A percentile compares a stretch with the other conserved stretches of the same genome.
Evolutionary conservation across 2,113 vertebrate genomes (phyloP).

Genomic region (Platycercus adscitus): DNA sequence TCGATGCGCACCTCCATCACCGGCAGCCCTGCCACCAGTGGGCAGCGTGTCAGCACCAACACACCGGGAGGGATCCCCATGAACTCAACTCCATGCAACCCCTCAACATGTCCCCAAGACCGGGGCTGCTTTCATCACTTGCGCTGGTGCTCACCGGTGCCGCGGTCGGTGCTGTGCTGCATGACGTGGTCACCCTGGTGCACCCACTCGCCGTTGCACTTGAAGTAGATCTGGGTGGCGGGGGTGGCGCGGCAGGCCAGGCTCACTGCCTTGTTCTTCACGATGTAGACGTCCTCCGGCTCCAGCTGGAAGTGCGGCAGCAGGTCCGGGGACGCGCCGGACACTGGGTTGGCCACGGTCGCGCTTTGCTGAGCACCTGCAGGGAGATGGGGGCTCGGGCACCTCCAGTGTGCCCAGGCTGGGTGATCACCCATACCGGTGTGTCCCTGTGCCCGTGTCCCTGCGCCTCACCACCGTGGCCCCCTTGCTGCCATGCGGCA

Average conservation of each 20-base stretch:
- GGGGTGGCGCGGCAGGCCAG: slow-evolving; percentile 93
- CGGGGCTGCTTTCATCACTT: fast-evolving
- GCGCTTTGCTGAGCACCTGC: slow-evolving; percentile 90
- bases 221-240: slow-evolving; percentile 99
- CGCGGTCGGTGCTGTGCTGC: slow-evolving; percentile 84
- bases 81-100: not conserved
- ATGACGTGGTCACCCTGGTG: slow-evolving; percentile 94
- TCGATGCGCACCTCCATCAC: slow-evolving; percentile 96
- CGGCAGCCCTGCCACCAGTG: slow-evolving; percentile 82
- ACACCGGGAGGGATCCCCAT: fast-evolving
- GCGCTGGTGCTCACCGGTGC: slow-evolving; percentile 80
- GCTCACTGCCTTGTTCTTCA: slow-evolving; percentile 97
- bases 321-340: slow-evolving; percentile 84
- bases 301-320: slow-evolving; percentile 96
- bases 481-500: fast-evolving
- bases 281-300: slow-evolving; percentile 92
- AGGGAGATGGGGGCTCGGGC: not conserved
- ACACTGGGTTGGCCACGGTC: slow-evolving; percentile 83
- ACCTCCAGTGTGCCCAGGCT: not conserved
- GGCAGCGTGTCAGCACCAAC: not conserved
- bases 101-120: fast-evolving
- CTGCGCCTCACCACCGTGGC: fast-evolving
- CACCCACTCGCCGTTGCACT: slow-evolving; percentile 99
- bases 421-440: fast-evolving
- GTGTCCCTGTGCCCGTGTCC: fast-evolving